These are phyloP conservation scores for Tridacna gigas DNA, from an alignment of 2,888 invertebrate genomes.

Conservation along the genomic window DNA sequence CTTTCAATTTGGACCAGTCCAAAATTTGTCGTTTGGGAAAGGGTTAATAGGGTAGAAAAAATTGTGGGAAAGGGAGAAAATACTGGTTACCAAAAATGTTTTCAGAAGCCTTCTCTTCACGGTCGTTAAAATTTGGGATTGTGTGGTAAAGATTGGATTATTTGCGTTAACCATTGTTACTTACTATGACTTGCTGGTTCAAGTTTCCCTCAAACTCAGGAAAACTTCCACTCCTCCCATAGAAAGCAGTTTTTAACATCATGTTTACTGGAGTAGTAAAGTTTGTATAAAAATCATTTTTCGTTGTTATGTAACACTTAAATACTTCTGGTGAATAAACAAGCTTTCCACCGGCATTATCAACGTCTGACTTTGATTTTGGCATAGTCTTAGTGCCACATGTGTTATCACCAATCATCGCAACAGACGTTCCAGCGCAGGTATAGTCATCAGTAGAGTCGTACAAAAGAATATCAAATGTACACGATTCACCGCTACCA, in stretches of 20 bases:
- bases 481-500: not conserved
- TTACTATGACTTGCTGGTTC: not conserved
- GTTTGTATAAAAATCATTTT: not conserved
- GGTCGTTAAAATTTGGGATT: no score
- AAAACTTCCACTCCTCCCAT: not conserved
- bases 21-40: no score
- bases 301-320: conserved; percentile 8
- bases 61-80: no score
- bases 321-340: not conserved
- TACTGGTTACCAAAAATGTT: no score
- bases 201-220: not conserved
- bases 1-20: no score
- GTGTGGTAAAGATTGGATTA: not conserved
- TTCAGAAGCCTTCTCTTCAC: no score
- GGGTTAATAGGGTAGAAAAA: no score
- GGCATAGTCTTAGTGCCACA: conserved; percentile 5
- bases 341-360: not conserved
- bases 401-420: not conserved
- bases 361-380: not conserved
- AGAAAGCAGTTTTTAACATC: not conserved
- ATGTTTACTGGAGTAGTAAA: not conserved
- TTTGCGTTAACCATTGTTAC: not conserved
- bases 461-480: not conserved
- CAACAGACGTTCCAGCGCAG: not conserved
- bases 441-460: not conserved